phyloP scores from a whole-genome alignment of 2,113 vertebrate genomes.

The Lasiurus cinereus region DNA sequence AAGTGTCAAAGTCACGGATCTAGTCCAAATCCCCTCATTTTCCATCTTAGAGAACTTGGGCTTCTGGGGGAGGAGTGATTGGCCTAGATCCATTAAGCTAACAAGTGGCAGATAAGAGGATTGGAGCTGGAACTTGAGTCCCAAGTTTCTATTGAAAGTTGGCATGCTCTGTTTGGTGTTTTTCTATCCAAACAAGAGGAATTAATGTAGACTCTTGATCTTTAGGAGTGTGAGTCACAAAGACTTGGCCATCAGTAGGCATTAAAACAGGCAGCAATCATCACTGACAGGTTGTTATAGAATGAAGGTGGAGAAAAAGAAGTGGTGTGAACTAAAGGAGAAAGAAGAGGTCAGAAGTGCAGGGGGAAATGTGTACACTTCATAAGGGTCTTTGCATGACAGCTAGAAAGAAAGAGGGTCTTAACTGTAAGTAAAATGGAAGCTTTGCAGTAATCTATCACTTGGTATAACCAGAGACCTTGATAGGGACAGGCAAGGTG shows the following conservation, averaged over 20 bases:
- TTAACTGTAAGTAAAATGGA: neutral
- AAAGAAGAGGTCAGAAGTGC: neutral
- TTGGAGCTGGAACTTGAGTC: neutral
- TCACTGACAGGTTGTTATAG: neutral
- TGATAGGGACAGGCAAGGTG: neutral
- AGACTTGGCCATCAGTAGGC: neutral
- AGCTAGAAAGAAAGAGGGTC: neutral
- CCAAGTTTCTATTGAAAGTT: neutral
- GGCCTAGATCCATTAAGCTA: neutral
- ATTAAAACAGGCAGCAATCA: neutral
- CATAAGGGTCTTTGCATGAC: neutral
- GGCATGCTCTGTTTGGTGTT: neutral
- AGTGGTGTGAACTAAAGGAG: neutral
- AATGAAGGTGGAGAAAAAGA: neutral
- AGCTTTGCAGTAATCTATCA: neutral
- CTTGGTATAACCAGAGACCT: neutral
- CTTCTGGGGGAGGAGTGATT: neutral
- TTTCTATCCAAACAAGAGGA: neutral
- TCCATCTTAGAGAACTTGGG: neutral
- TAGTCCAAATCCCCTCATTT: neutral
- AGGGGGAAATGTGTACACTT: neutral
- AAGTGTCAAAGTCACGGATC: neutral
- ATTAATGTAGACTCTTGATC: neutral
- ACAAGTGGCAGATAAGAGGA: neutral
- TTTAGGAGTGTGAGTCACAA: neutral